Percentiles rank a stretch among this genome's conserved stretches.
Conservation (phyloP, 1,140 invertebrate genomes). For the Chionoecetes opilio region DNA sequence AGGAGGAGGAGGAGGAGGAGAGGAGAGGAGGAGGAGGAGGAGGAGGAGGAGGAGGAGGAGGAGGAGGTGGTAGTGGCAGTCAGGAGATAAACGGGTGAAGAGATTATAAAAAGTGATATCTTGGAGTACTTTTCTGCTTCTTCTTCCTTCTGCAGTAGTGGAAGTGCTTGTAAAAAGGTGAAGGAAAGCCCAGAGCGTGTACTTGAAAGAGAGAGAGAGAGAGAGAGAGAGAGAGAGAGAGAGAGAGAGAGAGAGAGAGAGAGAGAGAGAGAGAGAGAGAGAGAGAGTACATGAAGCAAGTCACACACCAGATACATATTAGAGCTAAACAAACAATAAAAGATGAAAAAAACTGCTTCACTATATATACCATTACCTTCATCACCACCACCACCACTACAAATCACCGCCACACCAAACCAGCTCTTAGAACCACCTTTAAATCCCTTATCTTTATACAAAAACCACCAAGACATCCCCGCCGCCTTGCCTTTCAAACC, state of each 20-base stretch:
- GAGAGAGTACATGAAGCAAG: not conserved
- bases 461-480: too few relatives aligned
- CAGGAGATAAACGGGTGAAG: too few relatives aligned
- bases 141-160: too few relatives aligned
- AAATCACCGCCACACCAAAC: not conserved
- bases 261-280: constrained; percentile 8
- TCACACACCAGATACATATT: not conserved
- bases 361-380: not conserved
- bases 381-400: not conserved
- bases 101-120: too few relatives aligned
- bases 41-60: too few relatives aligned
- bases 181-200: not conserved
- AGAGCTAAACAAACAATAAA: not conserved
- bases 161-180: not conserved
- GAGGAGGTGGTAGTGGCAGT: too few relatives aligned
- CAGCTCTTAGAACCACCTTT: not conserved
- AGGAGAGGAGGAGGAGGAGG: too few relatives aligned
- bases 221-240: not conserved
- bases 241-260: constrained; percentile 38
- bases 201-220: constrained; percentile 7
- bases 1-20: too few relatives aligned
- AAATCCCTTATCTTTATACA: too few relatives aligned
- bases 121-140: too few relatives aligned
- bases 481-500: too few relatives aligned
- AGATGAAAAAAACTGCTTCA: not conserved